Evolutionary conservation across 2,113 vertebrate species (phyloP), one percentile per base, ranked within the genome.

Genomic region (Scortum barcoo): DNA sequence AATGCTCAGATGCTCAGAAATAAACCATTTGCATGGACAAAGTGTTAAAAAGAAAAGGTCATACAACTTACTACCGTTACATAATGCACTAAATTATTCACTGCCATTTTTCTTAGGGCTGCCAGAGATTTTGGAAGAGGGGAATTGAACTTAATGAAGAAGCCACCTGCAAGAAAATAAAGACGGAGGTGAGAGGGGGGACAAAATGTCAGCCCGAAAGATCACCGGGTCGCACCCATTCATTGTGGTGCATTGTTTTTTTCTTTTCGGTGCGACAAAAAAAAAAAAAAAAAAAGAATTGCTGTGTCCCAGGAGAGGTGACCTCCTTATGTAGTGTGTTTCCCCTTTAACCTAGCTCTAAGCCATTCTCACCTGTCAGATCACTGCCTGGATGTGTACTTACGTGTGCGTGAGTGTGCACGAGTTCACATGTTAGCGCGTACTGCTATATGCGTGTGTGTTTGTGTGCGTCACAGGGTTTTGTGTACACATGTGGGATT

Each of bases 311-410:
- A 33, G 58, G 93, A 92, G 94, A 90, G 78, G 81, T 89, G 87
- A 93, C 90, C 93, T 91, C 91, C 87, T 94, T 94, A 87, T 91
- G 87, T 90, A 89, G 80, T 71, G 79, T 70, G 82, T 70, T 81
- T 72, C 88, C 90, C 87, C 88, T 91, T 92, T 86, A 93, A 91
- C 92, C 90, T 90, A 70, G 91, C 93, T 91, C 76, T 74, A 68
- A 88, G 84, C 86, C 78, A 90, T 88, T 91, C 90, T 91, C 92
- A 94, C 91, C 91, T 92, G 86, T 93, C 92, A 94, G 72, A 88
- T 87, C 80, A 80, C 65, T 87, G 80, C 80, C 71, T 72, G 46
- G 56, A 75, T 88, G 50, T 76, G 68, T 42, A 40, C 60, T 38
- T 44, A 7, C 54, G 74, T 65, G 80, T 72, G 58, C 44, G 40